Evolutionary conservation across 2,797 vertebrate species (phyloP).

Genomic region (Sebastes alutus): DNA sequence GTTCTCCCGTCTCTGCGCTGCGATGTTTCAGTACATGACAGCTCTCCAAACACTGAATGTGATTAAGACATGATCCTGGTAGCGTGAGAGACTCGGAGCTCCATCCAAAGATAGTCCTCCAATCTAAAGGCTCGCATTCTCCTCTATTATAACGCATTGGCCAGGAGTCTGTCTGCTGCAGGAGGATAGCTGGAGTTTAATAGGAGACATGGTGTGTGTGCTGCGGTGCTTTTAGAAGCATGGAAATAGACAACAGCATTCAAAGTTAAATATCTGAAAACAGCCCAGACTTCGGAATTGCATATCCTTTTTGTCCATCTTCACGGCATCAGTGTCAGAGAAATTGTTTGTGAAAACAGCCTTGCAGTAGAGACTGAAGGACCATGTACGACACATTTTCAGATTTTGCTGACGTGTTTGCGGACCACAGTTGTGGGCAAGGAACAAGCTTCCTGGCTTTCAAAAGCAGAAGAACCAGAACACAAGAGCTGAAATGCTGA

Average conservation of each 20-base stretch:
- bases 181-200: conserved; percentile 8
- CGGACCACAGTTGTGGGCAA: not conserved
- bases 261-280: not conserved
- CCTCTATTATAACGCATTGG: conserved; percentile 45
- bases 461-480: not conserved
- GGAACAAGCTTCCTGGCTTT: conserved; percentile 1
- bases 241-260: not conserved
- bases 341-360: not conserved
- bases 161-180: conserved; percentile 7
- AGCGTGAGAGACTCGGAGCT: conserved; percentile 47
- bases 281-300: not conserved
- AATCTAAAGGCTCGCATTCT: conserved; percentile 42
- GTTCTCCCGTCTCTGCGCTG: conserved; percentile 8
- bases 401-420: not conserved
- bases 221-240: not conserved
- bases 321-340: not conserved
- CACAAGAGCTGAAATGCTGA: not conserved
- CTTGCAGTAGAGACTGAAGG: not conserved
- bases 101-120: conserved; percentile 46
- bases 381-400: not conserved
- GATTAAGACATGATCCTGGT: conserved; percentile 63
- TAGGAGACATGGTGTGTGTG: not conserved
- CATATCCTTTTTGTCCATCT: not conserved
- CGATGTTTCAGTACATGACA: conserved; percentile 50
- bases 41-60: conserved; percentile 62